Evolutionary conservation across 2,888 invertebrate genomes (phyloP).

Genomic region (Norana najaformis): DNA sequence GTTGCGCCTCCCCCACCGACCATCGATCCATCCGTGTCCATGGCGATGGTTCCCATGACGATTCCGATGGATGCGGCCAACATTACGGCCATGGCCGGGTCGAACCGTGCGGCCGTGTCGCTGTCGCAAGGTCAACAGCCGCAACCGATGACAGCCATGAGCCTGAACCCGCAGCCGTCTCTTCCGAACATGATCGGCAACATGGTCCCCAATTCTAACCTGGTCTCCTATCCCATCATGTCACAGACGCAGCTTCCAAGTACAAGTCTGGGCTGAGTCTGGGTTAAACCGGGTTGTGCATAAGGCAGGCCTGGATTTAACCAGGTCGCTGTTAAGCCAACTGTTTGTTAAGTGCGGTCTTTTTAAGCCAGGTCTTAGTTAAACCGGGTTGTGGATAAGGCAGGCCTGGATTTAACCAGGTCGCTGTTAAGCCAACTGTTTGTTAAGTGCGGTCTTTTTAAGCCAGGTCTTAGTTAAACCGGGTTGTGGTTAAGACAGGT

Average conservation of each 20-base stretch:
- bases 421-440: too few relatives aligned
- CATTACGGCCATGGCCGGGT: constrained; percentile 27
- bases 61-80: constrained; percentile 28
- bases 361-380: too few relatives aligned
- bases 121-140: constrained; percentile 30
- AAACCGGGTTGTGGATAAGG: too few relatives aligned
- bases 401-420: too few relatives aligned
- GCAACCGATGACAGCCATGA: constrained; percentile 20
- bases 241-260: constrained; percentile 43
- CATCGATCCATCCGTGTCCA: constrained; percentile 29
- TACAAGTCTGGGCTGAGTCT: constrained; percentile 36
- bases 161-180: constrained; percentile 19
- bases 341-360: too few relatives aligned
- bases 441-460: too few relatives aligned
- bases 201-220: constrained; percentile 30
- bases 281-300: too few relatives aligned
- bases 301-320: neutral
- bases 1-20: constrained; percentile 26
- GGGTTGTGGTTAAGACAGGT: too few relatives aligned
- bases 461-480: too few relatives aligned
- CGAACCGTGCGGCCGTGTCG: constrained; percentile 33
- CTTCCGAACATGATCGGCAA: constrained; percentile 23
- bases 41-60: constrained; percentile 36
- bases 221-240: constrained; percentile 47
- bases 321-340: too few relatives aligned